These are phyloP conservation scores for Lithodes maja DNA, from an alignment of 2,888 invertebrate genomes.

Conservation along the genomic window DNA sequence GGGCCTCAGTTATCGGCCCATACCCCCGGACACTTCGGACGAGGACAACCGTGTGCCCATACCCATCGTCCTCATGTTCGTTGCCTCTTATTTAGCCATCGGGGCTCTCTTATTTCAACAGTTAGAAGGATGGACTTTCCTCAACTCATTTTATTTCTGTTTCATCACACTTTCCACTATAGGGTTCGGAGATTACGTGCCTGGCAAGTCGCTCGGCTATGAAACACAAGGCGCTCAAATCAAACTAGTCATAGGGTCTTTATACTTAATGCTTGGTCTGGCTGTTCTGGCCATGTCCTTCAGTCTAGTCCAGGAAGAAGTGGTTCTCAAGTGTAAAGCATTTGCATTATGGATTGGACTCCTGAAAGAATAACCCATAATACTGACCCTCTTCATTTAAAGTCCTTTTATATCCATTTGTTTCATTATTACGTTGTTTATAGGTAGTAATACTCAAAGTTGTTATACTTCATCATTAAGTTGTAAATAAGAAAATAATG, in stretches of 20 bases:
- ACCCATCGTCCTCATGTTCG: constrained; percentile 81
- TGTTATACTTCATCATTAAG: background rate
- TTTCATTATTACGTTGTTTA: background rate
- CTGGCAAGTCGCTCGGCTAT: constrained; percentile 76
- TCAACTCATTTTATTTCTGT: constrained; percentile 89
- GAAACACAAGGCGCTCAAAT: constrained; percentile 78
- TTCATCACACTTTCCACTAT: constrained; percentile 90
- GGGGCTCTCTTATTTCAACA: constrained; percentile 86
- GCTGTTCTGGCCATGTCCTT: constrained; percentile 90
- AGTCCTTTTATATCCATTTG: background rate
- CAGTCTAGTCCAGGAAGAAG: constrained; percentile 87
- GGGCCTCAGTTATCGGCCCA: constrained; percentile 67
- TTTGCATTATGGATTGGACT: constrained; percentile 83
- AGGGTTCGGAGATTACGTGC: constrained; percentile 86
- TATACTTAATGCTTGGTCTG: constrained; percentile 85
- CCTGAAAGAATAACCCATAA: constrained; percentile 76
- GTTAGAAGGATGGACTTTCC: constrained; percentile 87
- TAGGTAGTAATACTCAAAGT: background rate
- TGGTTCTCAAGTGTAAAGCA: constrained; percentile 83
- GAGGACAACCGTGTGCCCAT: constrained; percentile 78
- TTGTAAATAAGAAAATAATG: background rate
- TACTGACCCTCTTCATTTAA: no score
- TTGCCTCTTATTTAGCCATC: constrained; percentile 83
- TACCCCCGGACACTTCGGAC: constrained; percentile 61
- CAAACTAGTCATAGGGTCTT: constrained; percentile 86